A percentile compares a stretch with the other conserved stretches of the same genome.
Evolutionary conservation across 2,113 vertebrate species (phyloP).

Genomic region (Myotis yumanensis): DNA sequence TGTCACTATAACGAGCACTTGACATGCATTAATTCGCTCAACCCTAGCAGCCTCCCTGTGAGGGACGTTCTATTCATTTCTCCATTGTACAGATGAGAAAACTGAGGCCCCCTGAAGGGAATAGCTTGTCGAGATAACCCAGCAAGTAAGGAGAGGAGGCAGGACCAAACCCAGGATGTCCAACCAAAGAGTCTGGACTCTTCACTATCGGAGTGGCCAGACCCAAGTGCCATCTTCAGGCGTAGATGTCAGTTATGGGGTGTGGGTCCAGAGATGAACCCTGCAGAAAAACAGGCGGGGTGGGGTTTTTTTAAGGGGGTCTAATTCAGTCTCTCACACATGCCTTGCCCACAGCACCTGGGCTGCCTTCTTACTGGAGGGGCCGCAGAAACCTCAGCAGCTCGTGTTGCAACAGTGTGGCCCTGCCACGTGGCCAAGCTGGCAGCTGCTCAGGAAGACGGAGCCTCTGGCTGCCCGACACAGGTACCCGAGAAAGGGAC

Average conservation of each 20-base stretch:
- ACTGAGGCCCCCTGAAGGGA: background rate
- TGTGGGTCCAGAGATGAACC: background rate
- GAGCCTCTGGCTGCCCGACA: rapidly evolving
- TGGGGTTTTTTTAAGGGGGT: background rate
- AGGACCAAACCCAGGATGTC: background rate
- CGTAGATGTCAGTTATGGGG: rapidly evolving
- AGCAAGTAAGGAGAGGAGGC: background rate
- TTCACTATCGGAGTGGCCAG: background rate
- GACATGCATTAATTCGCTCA: rapidly evolving
- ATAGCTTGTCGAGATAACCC: rapidly evolving
- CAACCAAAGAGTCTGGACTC: background rate
- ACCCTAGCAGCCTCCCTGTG: background rate
- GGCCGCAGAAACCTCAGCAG: slow-evolving; percentile 73
- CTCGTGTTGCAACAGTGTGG: slow-evolving; percentile 32
- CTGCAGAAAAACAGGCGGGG: rapidly evolving
- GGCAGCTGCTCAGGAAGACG: background rate
- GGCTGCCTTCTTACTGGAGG: background rate
- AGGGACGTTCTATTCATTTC: rapidly evolving
- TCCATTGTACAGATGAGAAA: background rate
- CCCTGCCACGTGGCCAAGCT: background rate
- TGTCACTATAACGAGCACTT: rapidly evolving
- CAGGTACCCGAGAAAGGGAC: background rate
- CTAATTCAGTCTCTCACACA: background rate
- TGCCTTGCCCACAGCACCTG: slow-evolving; percentile 68
- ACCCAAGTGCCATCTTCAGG: background rate